phyloP scores from a whole-genome alignment of 2,113 vertebrate genomes.

The Chaenocephalus aceratus region DNA sequence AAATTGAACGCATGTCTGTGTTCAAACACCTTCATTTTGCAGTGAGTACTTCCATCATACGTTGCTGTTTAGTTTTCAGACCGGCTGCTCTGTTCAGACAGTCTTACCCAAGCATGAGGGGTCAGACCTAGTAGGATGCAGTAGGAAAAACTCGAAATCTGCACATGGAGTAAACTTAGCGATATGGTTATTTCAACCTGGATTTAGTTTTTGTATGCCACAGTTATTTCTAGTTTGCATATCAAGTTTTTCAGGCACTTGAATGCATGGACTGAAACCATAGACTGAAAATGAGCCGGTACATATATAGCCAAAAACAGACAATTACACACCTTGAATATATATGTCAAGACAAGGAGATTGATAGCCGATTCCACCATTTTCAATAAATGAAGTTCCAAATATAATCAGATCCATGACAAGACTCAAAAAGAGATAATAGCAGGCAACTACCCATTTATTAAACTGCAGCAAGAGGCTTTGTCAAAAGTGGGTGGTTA shows the following conservation, averaged over 20 bases:
- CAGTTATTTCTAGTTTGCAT: too few species aligned
- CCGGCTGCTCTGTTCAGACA: constrained; percentile 16
- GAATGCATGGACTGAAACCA: too few species aligned
- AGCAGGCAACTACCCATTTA: neutral
- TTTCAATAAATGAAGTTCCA: neutral
- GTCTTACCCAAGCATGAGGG: neutral
- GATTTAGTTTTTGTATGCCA: neutral
- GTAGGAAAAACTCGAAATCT: constrained; percentile 20
- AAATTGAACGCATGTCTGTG: constrained; percentile 49
- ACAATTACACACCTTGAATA: neutral
- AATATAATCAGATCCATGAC: neutral
- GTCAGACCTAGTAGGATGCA: neutral
- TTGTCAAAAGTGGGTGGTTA: neutral
- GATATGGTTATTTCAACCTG: neutral
- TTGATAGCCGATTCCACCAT: neutral
- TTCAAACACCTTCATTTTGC: constrained; percentile 37
- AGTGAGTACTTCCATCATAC: constrained; percentile 32
- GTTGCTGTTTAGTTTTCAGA: constrained; percentile 30
- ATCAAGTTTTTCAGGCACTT: neutral
- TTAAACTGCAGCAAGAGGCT: neutral
- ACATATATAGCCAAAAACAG: neutral
- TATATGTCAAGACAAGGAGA: neutral
- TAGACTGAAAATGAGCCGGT: neutral
- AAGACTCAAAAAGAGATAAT: neutral
- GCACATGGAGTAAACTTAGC: neutral